phyloP scores from a whole-genome alignment of 2,113 vertebrate genomes.

The Oreochromis tanganicae region DNA sequence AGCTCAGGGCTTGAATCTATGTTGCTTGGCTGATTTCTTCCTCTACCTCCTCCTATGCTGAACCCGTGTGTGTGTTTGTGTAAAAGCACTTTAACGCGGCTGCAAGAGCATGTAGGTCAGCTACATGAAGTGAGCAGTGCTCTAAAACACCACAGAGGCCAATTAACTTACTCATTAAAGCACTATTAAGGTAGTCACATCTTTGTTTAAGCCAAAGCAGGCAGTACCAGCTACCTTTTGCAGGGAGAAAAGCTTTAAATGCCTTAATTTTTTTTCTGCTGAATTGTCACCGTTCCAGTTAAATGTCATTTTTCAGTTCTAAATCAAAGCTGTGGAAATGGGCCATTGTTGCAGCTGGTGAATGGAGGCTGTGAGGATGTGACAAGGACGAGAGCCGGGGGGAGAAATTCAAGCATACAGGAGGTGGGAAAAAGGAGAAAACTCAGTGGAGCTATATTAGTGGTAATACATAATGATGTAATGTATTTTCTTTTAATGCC shows the following conservation, averaged over 20 bases:
- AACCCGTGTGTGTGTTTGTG: neutral
- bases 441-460: neutral
- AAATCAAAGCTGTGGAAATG: conserved; percentile 44
- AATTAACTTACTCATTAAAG: neutral
- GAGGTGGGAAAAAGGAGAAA: neutral
- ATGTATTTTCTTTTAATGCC: neutral
- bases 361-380: conserved; percentile 11
- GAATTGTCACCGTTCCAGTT: neutral
- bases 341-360: conserved; percentile 27
- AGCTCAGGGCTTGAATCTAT: neutral
- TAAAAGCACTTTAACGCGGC: neutral
- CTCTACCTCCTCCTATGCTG: neutral
- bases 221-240: neutral
- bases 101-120: conserved; percentile 6
- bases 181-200: neutral
- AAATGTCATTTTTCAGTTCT: conserved; percentile 9
- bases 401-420: neutral
- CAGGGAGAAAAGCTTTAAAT: neutral
- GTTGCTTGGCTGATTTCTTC: neutral
- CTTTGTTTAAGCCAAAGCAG: neutral
- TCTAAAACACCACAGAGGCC: neutral
- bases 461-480: neutral
- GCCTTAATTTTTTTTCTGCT: neutral
- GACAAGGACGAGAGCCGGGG: neutral
- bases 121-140: neutral